Evolutionary conservation across 2,888 invertebrate genomes (phyloP), one percentile per base, ranked within the genome.

Genomic region (Pristionchus japonicus): DNA sequence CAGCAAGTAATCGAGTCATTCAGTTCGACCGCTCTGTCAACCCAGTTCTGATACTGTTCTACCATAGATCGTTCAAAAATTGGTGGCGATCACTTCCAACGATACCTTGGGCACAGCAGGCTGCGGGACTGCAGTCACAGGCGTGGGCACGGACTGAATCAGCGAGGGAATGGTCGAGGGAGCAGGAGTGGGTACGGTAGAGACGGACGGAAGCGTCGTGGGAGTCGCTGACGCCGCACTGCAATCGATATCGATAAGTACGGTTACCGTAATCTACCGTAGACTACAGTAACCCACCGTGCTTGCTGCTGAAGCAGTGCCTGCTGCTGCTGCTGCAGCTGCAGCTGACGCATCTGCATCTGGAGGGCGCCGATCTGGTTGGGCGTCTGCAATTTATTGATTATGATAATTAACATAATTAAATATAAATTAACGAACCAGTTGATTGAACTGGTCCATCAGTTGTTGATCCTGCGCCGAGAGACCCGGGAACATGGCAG

Each of bases 351-450:
- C 85, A 64, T 85, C n/a, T 85, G 85, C 15, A 13, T 15, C 37
- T 64, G 64, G 17, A 85, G 64, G 27, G 85, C 64, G 31, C 52
- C 64, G 34, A 83, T 52, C 52, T 83, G 82, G 82, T 49, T 52
- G 34, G 82, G 52, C 23, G 31, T 83, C 82, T 83, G 82, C n/a
- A 83, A 83, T 34, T 11, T 1, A 23, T 6, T n/a, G n/a, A 9
- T 20, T 77, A 20, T 15, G n/a, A 77, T 13, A 47, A n/a, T 23
- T 17, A 47, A 80, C 11, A 85, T 43, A 7, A 85, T 34, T 40
- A 49, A 57, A 17, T n/a, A 34, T 20, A 37, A 6, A 37, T 40
- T 0, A 2, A 47, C 77, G 43, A 43, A 77, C 77, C 77, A 77
- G 40, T 34, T 83, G 52, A 17, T 17, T 34, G 31, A 82, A 52